Evolutionary conservation across 2,797 vertebrate species (phyloP), one percentile per base, ranked within the genome.

Genomic region (Chaunax sp.): DNA sequence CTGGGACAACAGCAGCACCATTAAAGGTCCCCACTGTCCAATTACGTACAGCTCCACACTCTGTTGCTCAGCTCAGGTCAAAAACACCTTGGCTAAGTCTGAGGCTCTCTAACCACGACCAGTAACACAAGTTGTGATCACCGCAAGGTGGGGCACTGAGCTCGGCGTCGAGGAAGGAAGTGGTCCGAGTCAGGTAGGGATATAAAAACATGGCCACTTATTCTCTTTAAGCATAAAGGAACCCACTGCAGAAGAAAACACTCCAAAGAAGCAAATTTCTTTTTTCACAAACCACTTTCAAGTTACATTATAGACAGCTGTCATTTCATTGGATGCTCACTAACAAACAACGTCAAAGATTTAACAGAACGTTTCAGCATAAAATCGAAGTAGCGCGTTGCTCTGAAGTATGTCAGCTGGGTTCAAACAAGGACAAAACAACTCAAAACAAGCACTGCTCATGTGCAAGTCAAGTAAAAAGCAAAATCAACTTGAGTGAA

Each of bases 21-120:
- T 73, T 64, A 53, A 73, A 69, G 55, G 59, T 78, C 77, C 73
- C 60, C 38, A 19, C 47, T 65, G 67, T 75, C 75, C 78, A 84
- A 62, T 84, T 85, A 84, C 78, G 83, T 75, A 80, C 81, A 59
- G 70, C 50, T 66, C 47, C 26, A 30, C 60, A 67, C 47, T 50
- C 53, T 23, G 59, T 19, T 52, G 40, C 54, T 72, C 57, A 61
- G 62, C 50, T 37, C 28, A 64, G 59, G 76, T 78, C 70, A 79
- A 46, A 65, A 69, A 68, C 61, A 70, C n/a, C 46, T 55, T 3
- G 18, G 67, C 14, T 37, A 6, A 44, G 55, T 57, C 37, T 65
- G 47, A 75, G 30, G 46, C 43, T 55, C 28, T 61, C 55, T n/a
- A 38, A 54, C n/a, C 47, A 51, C 18, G 19, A 73, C 45, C 25